These are phyloP conservation scores for Heterohyrax brucei DNA, from an alignment of 2,797 vertebrate genomes.

Conservation along the genomic window DNA sequence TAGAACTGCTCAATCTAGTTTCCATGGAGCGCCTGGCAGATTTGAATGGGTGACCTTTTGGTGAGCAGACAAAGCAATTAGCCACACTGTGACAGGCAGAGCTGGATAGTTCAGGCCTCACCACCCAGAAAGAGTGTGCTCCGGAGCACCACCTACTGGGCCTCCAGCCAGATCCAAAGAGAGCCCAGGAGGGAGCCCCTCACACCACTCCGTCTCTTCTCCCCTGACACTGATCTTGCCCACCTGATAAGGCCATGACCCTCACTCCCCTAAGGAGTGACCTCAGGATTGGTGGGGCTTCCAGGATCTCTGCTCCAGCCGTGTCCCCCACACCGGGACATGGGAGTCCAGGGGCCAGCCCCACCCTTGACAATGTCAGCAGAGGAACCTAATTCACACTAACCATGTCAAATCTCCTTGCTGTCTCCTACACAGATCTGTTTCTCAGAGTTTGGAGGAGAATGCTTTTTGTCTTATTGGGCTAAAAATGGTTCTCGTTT, in stretches of 20 bases:
- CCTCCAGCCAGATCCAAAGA: background rate
- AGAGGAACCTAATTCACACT: background rate
- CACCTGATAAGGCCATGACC: background rate
- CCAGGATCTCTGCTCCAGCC: background rate
- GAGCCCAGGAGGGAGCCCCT: background rate
- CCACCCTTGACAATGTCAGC: background rate
- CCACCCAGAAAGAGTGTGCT: background rate
- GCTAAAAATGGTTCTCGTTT: slow-evolving; percentile 39
- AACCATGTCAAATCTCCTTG: background rate
- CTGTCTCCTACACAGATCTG: background rate
- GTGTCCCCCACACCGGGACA: accelerated
- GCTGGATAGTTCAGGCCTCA: background rate
- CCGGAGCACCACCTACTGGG: accelerated
- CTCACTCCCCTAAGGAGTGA: accelerated
- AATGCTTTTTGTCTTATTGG: background rate
- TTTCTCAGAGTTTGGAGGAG: background rate
- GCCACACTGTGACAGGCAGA: no score
- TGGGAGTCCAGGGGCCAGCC: background rate
- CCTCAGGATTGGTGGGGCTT: background rate
- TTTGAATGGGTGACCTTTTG: no score
- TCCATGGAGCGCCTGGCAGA: no score
- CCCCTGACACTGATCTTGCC: accelerated
- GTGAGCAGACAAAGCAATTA: no score
- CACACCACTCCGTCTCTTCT: accelerated
- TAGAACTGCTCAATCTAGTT: no score